Evolutionary conservation across 2,113 vertebrate species (phyloP), one percentile per base, ranked within the genome.

Genomic region (Aldabrachelys gigantea): DNA sequence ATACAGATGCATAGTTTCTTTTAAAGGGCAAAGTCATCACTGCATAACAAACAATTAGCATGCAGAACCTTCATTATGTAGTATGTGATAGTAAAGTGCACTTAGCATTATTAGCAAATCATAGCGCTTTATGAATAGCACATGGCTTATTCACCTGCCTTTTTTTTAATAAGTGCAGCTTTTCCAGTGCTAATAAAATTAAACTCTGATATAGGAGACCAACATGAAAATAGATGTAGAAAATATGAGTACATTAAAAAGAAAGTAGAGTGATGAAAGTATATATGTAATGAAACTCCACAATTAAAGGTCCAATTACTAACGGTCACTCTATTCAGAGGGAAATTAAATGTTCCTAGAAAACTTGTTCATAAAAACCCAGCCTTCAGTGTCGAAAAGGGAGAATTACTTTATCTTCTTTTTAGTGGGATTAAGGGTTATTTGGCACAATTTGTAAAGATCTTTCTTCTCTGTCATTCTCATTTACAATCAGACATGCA

Each of bases 371-470:
- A 94, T 56, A 93, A 91, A 94, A 94, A 92, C 82, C 56, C 92
- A 93, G 92, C 90, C 94, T 96, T 96, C 90, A 92, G 50, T 85
- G 72, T 76, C n/a, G 56, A 89, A 83, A 78, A 47, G 78, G 88
- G 84, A 49, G 89, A 85, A 94, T 95, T 97, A 94, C 96, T 97
- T 96, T 93, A 82, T 87, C 82, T 84, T 44, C 53, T 97, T 97
- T 59, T 96, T 95, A n/a, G 24, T 79, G 57, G 85, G 80, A 97
- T 95, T 97, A 85, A 97, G 96, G 8, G 92, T 96, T 87, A 91
- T 96, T 97, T 98, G 97, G 96, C 95, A 97, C 87, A 92, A 94
- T 95, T 92, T 97, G 75, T 97, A 88, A 97, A 96, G 97, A 96
- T 81, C 89, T 95, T 97, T 97, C 85, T 96, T 95, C 76, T 90